These are phyloP conservation scores for Scelioninae gen. 2 DNA, from an alignment of 2,888 invertebrate genomes.

Conservation along the genomic window DNA sequence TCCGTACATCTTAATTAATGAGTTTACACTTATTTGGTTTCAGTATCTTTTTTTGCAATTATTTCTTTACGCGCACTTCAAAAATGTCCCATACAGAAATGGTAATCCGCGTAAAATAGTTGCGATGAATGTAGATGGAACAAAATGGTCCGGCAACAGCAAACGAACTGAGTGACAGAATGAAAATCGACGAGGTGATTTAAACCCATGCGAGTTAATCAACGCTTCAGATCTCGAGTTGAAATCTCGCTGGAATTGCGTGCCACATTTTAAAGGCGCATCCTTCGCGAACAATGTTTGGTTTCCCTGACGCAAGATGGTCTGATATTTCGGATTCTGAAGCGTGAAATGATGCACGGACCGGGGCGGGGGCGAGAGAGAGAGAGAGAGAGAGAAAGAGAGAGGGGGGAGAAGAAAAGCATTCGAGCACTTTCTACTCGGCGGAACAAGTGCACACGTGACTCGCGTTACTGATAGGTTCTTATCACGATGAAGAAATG, in stretches of 20 bases:
- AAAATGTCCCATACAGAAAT: too few species aligned
- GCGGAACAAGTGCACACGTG: slow-evolving; percentile 64
- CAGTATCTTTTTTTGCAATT: too few species aligned
- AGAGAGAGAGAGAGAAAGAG: too few species aligned
- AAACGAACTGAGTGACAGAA: too few species aligned
- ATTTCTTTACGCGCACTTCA: too few species aligned
- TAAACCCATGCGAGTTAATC: slow-evolving; percentile 6
- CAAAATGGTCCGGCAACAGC: too few species aligned
- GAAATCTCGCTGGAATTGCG: slow-evolving; percentile 27
- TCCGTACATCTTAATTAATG: too few species aligned
- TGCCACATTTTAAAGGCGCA: slow-evolving; percentile 47
- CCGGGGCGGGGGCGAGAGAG: too few species aligned
- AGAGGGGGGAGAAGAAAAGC: slow-evolving; percentile 52
- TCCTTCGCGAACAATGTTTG: slow-evolving; percentile 39
- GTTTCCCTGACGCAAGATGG: slow-evolving; percentile 36
- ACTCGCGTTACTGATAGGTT: slow-evolving; percentile 57
- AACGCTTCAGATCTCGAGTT: background rate
- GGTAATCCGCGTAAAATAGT: too few species aligned
- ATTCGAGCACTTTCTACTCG: slow-evolving; percentile 72
- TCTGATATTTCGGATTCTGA: slow-evolving; percentile 45
- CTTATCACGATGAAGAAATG: slow-evolving; percentile 65
- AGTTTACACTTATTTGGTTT: too few species aligned
- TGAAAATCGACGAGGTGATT: too few species aligned
- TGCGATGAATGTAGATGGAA: too few species aligned
- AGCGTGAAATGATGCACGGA: slow-evolving; percentile 43